Conservation (phyloP, 2,888 invertebrate species). For the Lasioglossum zephyrum region DNA sequence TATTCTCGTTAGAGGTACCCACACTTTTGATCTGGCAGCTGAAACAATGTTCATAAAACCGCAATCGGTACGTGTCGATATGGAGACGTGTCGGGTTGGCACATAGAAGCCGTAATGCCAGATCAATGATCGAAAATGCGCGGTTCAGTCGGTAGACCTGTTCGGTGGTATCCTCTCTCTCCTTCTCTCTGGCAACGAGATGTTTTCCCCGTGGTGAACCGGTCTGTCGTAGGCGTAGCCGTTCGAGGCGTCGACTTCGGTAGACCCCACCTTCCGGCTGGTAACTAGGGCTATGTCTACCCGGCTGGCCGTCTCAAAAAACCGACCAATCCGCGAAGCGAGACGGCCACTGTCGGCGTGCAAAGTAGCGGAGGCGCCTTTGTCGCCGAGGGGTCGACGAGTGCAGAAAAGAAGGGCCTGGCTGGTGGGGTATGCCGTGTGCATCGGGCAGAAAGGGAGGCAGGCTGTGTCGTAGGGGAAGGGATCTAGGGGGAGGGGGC, state of each 20-base stretch:
- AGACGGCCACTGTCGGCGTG: slow-evolving; percentile 82
- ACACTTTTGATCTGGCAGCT: background rate
- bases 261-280: slow-evolving; percentile 76
- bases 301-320: slow-evolving; percentile 81
- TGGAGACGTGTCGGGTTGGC: background rate
- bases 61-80: background rate
- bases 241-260: slow-evolving; percentile 77
- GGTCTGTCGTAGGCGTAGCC: slow-evolving; percentile 79
- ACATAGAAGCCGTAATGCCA: background rate
- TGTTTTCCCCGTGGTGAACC: slow-evolving; percentile 74
- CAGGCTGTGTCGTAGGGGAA: slow-evolving; percentile 33
- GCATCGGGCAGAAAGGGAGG: slow-evolving; percentile 36
- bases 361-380: slow-evolving; percentile 76
- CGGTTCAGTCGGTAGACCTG: background rate
- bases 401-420: slow-evolving; percentile 47
- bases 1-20: background rate
- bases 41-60: background rate
- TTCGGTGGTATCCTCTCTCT: background rate
- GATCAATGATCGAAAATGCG: background rate
- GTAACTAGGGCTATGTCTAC: slow-evolving; percentile 84
- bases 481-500: slow-evolving; percentile 27
- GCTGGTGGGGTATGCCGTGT: slow-evolving; percentile 41
- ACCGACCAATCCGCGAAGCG: slow-evolving; percentile 84
- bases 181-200: background rate
- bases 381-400: slow-evolving; percentile 65